A percentile compares a stretch with the other conserved stretches of the same genome.
Conservation (phyloP, 2,113 vertebrate genomes). For the Lathamus discolor region DNA sequence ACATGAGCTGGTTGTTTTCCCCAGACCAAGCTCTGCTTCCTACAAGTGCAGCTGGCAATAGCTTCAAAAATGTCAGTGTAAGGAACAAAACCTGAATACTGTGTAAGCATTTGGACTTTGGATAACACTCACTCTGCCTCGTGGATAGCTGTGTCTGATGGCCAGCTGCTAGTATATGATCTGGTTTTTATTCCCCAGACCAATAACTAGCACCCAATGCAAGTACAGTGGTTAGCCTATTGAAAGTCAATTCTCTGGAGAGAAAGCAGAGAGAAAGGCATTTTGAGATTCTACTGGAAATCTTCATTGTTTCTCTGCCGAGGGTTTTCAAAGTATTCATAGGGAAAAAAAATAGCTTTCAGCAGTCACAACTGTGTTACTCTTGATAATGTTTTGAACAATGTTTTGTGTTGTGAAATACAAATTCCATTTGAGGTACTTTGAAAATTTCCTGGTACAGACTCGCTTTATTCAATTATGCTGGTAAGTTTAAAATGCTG, state of each 20-base stretch:
- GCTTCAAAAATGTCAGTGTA: not conserved
- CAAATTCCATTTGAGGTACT: conserved; percentile 30
- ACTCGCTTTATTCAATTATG: conserved; percentile 7
- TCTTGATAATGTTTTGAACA: not conserved
- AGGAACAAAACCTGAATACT: not conserved
- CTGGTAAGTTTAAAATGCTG: not conserved
- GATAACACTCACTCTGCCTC: not conserved
- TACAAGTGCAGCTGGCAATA: not conserved
- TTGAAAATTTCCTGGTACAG: conserved; percentile 1
- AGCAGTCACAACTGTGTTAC: not conserved
- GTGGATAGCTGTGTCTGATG: not conserved
- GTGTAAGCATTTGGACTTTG: not conserved
- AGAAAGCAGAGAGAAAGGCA: not conserved
- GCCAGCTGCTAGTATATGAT: not conserved
- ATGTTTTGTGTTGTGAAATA: conserved; percentile 23
- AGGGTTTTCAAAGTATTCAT: not conserved
- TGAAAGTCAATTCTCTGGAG: conserved; percentile 19
- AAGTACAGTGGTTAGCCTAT: not conserved
- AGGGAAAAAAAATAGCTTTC: conserved; percentile 7
- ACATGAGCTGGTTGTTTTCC: rapidly evolving
- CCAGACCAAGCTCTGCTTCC: not conserved
- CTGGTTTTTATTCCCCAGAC: not conserved
- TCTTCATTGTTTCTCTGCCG: not conserved
- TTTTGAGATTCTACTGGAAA: conserved; percentile 25
- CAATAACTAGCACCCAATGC: not conserved